Conservation (phyloP, 2,888 invertebrate genomes). For the Cordilura impudica region DNA sequence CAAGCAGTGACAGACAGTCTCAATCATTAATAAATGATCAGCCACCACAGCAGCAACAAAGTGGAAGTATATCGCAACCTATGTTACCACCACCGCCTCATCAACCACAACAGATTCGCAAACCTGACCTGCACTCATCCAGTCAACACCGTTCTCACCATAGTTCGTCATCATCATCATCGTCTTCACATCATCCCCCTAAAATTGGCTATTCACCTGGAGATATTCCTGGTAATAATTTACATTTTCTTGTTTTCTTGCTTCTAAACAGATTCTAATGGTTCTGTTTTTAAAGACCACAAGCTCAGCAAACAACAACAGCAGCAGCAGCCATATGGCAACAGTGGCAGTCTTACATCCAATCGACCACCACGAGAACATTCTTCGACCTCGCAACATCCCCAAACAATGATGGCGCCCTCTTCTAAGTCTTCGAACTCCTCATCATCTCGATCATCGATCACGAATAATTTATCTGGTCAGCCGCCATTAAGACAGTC, state of each 20-base stretch:
- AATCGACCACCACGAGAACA: conserved; percentile 70
- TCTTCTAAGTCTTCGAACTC: conserved; percentile 58
- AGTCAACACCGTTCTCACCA: conserved; percentile 75
- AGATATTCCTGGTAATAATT: conserved; percentile 71
- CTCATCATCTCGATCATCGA: conserved; percentile 63
- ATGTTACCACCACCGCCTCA: conserved; percentile 71
- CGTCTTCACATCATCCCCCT: conserved; percentile 61
- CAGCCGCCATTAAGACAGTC: conserved; percentile 63
- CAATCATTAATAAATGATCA: not conserved
- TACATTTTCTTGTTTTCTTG: conserved; percentile 17
- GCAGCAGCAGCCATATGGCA: conserved; percentile 67
- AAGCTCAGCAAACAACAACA: conserved; percentile 64
- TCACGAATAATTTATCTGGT: conserved; percentile 39
- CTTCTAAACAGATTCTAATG: conserved; percentile 44
- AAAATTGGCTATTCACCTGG: conserved; percentile 71
- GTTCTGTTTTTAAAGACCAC: conserved; percentile 69
- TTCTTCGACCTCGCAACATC: conserved; percentile 64
- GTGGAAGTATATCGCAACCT: conserved; percentile 55
- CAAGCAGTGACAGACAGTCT: conserved; percentile 66
- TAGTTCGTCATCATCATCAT: conserved; percentile 71
- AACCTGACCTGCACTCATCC: conserved; percentile 70
- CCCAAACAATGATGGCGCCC: conserved; percentile 61
- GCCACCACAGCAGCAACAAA: conserved; percentile 31
- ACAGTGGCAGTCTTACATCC: conserved; percentile 47
- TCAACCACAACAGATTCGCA: conserved; percentile 69